These are phyloP conservation scores for Diarsia brunnea DNA, from an alignment of 2,888 invertebrate species.

Conservation along the genomic window DNA sequence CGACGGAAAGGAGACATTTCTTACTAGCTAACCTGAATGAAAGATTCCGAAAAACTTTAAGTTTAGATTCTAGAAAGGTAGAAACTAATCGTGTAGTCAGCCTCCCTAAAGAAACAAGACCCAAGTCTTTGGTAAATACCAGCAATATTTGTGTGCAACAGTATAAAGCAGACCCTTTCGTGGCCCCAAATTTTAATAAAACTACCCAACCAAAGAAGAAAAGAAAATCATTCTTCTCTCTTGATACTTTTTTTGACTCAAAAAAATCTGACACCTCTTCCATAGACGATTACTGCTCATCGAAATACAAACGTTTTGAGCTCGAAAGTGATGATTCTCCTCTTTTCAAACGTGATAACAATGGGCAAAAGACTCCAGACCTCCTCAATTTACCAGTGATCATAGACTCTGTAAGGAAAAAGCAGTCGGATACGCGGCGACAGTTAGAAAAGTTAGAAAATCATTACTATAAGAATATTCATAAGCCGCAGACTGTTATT, in stretches of 20 bases:
- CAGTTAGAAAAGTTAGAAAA: constrained; percentile 88
- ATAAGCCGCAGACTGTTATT: constrained; percentile 82
- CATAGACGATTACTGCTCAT: constrained; percentile 88
- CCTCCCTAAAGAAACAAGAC: constrained; percentile 82
- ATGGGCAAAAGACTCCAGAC: constrained; percentile 85
- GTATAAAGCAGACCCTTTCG: constrained; percentile 80
- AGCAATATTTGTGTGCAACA: constrained; percentile 85
- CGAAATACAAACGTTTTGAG: constrained; percentile 89
- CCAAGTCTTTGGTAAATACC: constrained; percentile 87
- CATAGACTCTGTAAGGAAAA: constrained; percentile 87
- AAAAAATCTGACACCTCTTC: constrained; percentile 89
- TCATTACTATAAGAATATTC: constrained; percentile 87
- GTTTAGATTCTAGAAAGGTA: constrained; percentile 87
- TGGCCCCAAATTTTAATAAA: constrained; percentile 83
- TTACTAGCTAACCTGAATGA: constrained; percentile 87
- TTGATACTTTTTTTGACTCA: constrained; percentile 89
- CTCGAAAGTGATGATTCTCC: constrained; percentile 89
- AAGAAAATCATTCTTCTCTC: constrained; percentile 88
- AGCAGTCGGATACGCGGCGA: constrained; percentile 85
- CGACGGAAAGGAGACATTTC: constrained; percentile 85
- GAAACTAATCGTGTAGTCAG: constrained; percentile 84
- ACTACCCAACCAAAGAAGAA: constrained; percentile 86
- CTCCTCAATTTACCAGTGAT: constrained; percentile 86
- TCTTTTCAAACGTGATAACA: constrained; percentile 82
- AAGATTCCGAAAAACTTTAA: constrained; percentile 88